A percentile compares a stretch with the other conserved stretches of the same genome.
Conservation (phyloP, 2,797 vertebrate genomes). For the Halcyon leucocephala region DNA sequence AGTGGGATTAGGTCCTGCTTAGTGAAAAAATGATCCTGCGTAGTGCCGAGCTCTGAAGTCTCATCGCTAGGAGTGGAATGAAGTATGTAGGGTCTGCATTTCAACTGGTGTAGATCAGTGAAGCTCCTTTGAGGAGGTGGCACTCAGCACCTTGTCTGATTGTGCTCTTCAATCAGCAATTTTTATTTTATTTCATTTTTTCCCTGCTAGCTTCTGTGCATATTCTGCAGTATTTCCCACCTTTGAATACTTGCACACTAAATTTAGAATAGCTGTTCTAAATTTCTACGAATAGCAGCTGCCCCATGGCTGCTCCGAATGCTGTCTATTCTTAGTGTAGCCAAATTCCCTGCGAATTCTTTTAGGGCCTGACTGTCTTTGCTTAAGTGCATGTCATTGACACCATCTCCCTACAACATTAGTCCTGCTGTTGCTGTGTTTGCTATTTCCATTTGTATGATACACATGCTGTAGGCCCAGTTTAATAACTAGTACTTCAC, state of each 20-base stretch:
- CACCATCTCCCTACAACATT: background rate
- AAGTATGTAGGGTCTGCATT: background rate
- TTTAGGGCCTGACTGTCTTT: slow-evolving; percentile 7
- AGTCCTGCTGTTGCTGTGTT: background rate
- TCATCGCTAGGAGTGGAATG: background rate
- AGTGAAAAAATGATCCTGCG: background rate
- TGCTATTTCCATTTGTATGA: background rate
- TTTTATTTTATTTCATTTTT: background rate
- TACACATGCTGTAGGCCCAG: background rate
- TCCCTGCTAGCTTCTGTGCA: slow-evolving; percentile 13
- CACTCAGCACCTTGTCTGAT: slow-evolving; percentile 38
- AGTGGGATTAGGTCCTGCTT: background rate
- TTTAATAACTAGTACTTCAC: background rate
- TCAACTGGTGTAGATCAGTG: background rate
- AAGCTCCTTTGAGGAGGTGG: slow-evolving; percentile 42
- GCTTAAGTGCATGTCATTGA: background rate
- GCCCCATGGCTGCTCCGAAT: slow-evolving; percentile 14
- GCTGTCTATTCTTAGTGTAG: slow-evolving; percentile 37
- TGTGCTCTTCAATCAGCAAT: background rate
- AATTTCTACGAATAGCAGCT: slow-evolving; percentile 52
- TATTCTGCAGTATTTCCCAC: slow-evolving; percentile 8
- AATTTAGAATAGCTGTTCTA: slow-evolving; percentile 17
- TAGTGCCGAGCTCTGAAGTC: background rate
- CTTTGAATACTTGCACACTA: background rate
- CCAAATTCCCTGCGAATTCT: slow-evolving; percentile 25